Percentiles rank a stretch among this genome's conserved stretches.
Conservation (phyloP, 1,140 invertebrate species). For the Zaprionus vittiger region DNA sequence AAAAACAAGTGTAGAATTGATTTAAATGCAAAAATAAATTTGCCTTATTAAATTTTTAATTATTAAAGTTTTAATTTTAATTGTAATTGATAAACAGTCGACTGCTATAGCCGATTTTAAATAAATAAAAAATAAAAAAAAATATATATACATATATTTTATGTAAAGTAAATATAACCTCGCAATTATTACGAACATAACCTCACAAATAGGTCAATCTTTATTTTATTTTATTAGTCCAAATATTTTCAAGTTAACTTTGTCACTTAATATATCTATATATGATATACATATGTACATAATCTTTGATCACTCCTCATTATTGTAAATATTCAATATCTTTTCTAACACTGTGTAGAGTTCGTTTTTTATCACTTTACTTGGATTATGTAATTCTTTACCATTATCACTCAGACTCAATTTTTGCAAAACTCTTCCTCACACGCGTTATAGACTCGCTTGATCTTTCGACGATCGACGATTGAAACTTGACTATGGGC, state of each 20-base stretch:
- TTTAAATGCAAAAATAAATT: too few relatives aligned
- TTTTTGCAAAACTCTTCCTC: constrained; percentile 68
- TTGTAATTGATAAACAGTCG: too few relatives aligned
- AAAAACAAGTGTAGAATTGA: not conserved
- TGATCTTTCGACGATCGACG: constrained; percentile 62
- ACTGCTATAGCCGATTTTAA: too few relatives aligned
- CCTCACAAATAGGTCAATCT: not conserved
- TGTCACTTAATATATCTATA: too few relatives aligned
- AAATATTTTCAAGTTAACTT: too few relatives aligned
- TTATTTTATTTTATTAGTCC: too few relatives aligned
- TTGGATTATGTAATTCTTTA: constrained; percentile 32
- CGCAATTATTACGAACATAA: not conserved
- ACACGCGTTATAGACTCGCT: constrained; percentile 62
- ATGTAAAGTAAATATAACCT: not conserved
- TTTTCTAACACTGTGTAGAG: not conserved
- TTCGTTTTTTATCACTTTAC: constrained; percentile 10
- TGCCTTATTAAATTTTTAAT: too few relatives aligned
- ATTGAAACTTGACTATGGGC: constrained; percentile 56
- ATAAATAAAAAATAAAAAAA: too few relatives aligned
- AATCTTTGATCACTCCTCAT: too few relatives aligned
- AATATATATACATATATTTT: not conserved
- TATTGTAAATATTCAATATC: not conserved
- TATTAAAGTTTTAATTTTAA: too few relatives aligned
- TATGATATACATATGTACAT: too few relatives aligned
- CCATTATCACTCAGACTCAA: constrained; percentile 83